Base-by-base conservation (phyloP, 2,888 invertebrate species). In the Scaptodrosophila latifasciaeformis region DNA sequence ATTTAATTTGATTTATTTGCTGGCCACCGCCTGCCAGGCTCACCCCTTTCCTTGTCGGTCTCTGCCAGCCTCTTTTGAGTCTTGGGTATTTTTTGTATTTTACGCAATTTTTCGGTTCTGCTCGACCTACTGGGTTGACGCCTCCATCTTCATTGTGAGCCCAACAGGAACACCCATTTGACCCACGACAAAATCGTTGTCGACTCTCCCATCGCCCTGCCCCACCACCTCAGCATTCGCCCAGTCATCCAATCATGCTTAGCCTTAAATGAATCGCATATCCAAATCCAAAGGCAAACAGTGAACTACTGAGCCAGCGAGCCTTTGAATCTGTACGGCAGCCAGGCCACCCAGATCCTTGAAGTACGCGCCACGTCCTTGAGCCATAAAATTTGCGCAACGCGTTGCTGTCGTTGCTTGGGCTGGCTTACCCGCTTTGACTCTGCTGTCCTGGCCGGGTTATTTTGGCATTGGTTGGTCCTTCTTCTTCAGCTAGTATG, bases 1-100 rank as follows among this genome's bases (percentile, higher is more conserved):
- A 69, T 70, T 80, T 70, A 77, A 80, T 82, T 80, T 82, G 79
- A 80, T 80, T 80, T 80, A 80, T 80, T 61, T 62, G 50, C 67
- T 60, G 62, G 62, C 30, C 40, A 21, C 17, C 17, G 37, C n/a
- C n/a, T n/a, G n/a, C n/a, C n/a, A n/a, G n/a, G n/a, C n/a, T n/a
- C n/a, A n/a, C n/a, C n/a, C n/a, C n/a, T n/a, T n/a, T n/a, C n/a
- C n/a, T n/a, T n/a, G n/a, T n/a, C n/a, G n/a, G n/a, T n/a, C n/a
- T n/a, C n/a, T n/a, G n/a, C 31, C 48, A 51, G 53, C 40, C n/a
- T 43, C 40, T 58, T 62, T 54, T 62, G 49, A 56, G 35, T 54
- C n/a, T n/a, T n/a, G n/a, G n/a, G n/a, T n/a, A n/a, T n/a, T n/a
- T n/a, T 52, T 42, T 40, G 40, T 19, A 24, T 40, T 40, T 40